Conservation (phyloP, 2,113 vertebrate genomes). For the Pterophyllum scalare region DNA sequence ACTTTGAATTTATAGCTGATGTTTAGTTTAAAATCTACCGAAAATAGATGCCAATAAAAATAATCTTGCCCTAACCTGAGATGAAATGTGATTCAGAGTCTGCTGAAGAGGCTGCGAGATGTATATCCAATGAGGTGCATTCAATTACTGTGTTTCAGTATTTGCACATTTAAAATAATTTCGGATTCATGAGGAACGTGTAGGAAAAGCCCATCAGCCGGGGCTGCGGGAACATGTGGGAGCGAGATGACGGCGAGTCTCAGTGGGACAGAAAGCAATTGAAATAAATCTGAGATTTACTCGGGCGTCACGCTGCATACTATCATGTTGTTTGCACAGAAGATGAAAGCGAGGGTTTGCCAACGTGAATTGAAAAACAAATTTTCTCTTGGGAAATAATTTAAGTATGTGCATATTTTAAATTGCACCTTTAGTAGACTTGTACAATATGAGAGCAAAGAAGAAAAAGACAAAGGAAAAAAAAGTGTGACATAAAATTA, state of each 20-base stretch:
- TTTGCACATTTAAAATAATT: constrained; percentile 22
- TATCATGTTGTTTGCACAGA: constrained; percentile 29
- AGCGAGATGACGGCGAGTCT: not conserved
- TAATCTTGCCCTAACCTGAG: not conserved
- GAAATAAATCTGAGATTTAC: constrained; percentile 47
- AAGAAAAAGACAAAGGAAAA: not conserved
- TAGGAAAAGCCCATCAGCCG: not conserved
- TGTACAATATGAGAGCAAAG: not conserved
- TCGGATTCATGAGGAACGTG: constrained; percentile 20
- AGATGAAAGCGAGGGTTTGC: not conserved
- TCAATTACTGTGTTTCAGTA: constrained; percentile 23
- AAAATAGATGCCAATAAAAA: not conserved
- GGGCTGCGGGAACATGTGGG: constrained; percentile 10
- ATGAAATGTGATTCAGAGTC: constrained; percentile 3
- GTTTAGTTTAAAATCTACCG: not conserved
- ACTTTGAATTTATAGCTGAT: not conserved
- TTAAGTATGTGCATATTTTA: constrained; percentile 3
- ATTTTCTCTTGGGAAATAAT: constrained; percentile 18
- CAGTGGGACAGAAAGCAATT: constrained; percentile 30
- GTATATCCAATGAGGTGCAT: not conserved
- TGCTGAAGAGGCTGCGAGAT: not conserved
- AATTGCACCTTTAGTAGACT: not conserved
- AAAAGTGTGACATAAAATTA: not conserved
- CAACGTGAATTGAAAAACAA: not conserved
- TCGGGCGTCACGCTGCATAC: constrained; percentile 20